Percentiles rank a stretch among this genome's conserved stretches.
Evolutionary conservation across 2,113 vertebrate species (phyloP).

Genomic region (Oreochromis aureus): DNA sequence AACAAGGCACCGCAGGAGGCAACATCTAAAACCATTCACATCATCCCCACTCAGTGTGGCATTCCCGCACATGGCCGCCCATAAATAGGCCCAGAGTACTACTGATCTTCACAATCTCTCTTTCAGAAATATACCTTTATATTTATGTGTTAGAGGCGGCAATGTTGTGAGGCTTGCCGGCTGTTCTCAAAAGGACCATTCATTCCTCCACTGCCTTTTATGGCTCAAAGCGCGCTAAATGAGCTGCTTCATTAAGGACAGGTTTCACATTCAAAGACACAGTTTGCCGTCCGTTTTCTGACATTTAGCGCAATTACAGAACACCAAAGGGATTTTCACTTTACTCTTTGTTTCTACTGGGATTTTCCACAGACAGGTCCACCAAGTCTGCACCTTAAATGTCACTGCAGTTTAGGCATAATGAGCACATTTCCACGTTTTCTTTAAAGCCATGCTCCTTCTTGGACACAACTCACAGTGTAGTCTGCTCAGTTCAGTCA

Average conservation of each 20-base stretch:
- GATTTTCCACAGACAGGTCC: not conserved
- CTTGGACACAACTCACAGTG: not conserved
- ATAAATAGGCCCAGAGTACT: not conserved
- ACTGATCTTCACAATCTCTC: not conserved
- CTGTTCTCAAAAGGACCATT: constrained; percentile 2
- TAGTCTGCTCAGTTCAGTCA: not conserved
- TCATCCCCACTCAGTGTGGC: not conserved
- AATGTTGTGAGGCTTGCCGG: not conserved
- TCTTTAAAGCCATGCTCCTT: not conserved
- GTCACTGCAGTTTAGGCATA: not conserved
- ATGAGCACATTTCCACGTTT: not conserved
- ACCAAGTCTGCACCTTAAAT: not conserved
- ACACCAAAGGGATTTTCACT: not conserved
- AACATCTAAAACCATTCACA: constrained; percentile 18
- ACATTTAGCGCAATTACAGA: not conserved
- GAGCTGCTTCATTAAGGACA: not conserved
- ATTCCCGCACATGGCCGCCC: constrained; percentile 3
- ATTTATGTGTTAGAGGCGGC: not conserved
- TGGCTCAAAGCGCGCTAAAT: not conserved
- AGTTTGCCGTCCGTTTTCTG: not conserved
- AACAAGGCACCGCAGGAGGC: constrained; percentile 47
- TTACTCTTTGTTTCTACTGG: not conserved
- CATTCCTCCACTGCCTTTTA: not conserved
- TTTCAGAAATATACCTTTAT: not conserved
- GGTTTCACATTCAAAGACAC: not conserved